Conservation (phyloP, 2,888 invertebrate genomes). For the Lithosia quadra region DNA sequence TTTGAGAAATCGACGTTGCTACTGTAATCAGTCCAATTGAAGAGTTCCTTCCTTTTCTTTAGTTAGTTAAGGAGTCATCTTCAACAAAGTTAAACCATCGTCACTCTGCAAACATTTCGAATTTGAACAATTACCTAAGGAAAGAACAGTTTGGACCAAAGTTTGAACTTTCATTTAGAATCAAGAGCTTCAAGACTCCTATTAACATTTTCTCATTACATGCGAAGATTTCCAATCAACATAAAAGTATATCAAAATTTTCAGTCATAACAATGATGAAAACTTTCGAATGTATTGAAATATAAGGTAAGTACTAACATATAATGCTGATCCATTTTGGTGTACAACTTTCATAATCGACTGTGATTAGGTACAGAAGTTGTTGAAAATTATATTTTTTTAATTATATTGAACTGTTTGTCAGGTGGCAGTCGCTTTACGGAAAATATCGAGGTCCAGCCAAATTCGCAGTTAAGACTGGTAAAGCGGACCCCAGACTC, state of each 20-base stretch:
- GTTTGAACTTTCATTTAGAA: conserved; percentile 28
- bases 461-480: no score
- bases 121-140: conserved; percentile 32
- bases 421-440: no score
- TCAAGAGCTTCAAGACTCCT: conserved; percentile 42
- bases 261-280: conserved; percentile 23
- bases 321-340: not conserved
- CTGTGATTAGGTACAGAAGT: no score
- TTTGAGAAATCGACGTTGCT: not conserved
- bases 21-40: not conserved
- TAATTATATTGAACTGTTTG: no score
- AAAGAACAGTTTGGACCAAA: conserved; percentile 28
- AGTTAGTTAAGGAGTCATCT: conserved; percentile 1
- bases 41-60: not conserved
- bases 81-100: not conserved
- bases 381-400: no score
- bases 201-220: conserved; percentile 50
- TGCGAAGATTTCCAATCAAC: conserved; percentile 40
- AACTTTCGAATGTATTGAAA: conserved; percentile 11
- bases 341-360: not conserved
- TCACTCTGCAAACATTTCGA: conserved; percentile 9
- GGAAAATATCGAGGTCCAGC: no score
- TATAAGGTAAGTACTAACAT: not conserved
- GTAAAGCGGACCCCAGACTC: no score
- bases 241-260: conserved; percentile 31